Percentiles rank a stretch among this genome's conserved stretches.
Evolutionary conservation across 2,113 vertebrate genomes (phyloP).

Genomic region (Phylloscopus trochiloides): DNA sequence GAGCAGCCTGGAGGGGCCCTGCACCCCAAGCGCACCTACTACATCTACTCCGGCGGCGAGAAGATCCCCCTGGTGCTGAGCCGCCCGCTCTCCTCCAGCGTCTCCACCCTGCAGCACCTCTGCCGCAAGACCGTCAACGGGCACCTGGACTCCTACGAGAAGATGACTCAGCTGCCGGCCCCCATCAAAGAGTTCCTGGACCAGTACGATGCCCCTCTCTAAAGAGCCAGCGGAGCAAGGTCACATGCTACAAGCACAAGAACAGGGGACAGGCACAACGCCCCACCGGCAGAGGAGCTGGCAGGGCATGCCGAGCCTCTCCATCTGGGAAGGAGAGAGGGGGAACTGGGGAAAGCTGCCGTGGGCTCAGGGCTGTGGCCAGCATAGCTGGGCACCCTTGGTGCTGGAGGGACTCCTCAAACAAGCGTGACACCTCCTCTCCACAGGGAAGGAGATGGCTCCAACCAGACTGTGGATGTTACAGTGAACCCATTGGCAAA

Average conservation of each 20-base stretch:
- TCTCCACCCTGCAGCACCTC: constrained; percentile 91
- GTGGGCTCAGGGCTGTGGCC: not conserved
- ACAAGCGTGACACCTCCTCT: not conserved
- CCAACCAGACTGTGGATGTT: not conserved
- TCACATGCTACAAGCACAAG: constrained; percentile 57
- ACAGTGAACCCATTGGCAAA: not conserved
- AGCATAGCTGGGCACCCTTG: not conserved
- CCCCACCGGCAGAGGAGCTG: not conserved
- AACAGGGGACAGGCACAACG: not conserved
- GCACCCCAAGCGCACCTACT: constrained; percentile 78
- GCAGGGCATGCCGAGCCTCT: not conserved
- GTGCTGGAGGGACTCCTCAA: not conserved
- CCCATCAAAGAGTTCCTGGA: constrained; percentile 90
- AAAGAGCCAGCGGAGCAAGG: not conserved
- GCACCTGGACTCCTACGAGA: constrained; percentile 84
- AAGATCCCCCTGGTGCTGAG: constrained; percentile 91
- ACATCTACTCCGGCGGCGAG: constrained; percentile 87
- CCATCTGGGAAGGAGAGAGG: not conserved
- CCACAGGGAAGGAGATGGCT: not conserved
- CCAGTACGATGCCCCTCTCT: constrained; percentile 91
- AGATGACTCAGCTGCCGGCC: constrained; percentile 86
- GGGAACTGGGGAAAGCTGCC: not conserved
- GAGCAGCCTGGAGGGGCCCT: constrained; percentile 51
- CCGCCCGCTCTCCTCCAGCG: constrained; percentile 83
- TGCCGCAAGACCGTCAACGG: constrained; percentile 95